Evolutionary conservation across 2,797 vertebrate species (phyloP).

Genomic region (Gobionotothen gibberifrons): DNA sequence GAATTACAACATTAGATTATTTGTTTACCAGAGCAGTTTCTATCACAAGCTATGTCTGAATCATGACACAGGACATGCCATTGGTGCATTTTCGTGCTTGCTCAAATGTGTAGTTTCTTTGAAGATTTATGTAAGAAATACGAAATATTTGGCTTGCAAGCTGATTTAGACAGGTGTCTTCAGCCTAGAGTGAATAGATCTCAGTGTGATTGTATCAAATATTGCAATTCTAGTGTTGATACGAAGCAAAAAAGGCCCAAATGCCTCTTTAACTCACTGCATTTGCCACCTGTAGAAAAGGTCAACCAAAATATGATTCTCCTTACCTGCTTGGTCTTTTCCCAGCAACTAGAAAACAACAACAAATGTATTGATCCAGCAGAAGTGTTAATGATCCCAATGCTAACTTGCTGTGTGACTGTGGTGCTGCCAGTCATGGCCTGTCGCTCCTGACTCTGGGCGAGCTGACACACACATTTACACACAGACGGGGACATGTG

Average conservation of each 20-base stretch:
- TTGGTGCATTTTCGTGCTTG: background rate
- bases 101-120: too few relatives aligned
- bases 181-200: background rate
- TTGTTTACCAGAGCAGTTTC: conserved; percentile 15
- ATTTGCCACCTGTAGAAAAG: background rate
- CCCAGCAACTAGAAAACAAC: conserved; percentile 20
- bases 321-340: conserved; percentile 62
- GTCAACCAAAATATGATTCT: background rate
- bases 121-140: background rate
- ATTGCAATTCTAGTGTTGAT: background rate
- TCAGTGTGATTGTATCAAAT: background rate
- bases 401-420: conserved; percentile 41
- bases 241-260: conserved; percentile 12
- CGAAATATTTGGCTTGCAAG: background rate
- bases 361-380: conserved; percentile 66
- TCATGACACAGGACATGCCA: background rate
- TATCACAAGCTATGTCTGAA: background rate
- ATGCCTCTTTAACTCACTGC: conserved; percentile 1
- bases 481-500: conserved; percentile 24
- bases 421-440: conserved; percentile 55
- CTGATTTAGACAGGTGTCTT: background rate
- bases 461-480: conserved; percentile 66
- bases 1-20: conserved; percentile 39
- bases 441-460: conserved; percentile 35
- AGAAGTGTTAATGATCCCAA: conserved; percentile 49